Percentiles rank a stretch among this genome's conserved stretches.
Evolutionary conservation across 2,888 invertebrate genomes (phyloP).

Genomic region (Monopis laevigella): DNA sequence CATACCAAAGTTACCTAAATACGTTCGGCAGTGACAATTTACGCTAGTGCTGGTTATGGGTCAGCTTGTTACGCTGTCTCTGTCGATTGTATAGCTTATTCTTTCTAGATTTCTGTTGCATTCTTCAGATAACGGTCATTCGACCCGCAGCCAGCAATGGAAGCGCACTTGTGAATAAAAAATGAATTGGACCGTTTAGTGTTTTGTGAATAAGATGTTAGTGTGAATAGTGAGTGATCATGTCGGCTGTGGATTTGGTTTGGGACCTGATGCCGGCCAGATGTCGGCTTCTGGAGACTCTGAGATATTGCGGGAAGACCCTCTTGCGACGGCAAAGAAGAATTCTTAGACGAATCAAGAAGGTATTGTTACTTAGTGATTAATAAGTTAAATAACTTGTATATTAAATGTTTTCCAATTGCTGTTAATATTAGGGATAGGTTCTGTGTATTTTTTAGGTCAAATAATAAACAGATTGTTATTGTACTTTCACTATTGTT

Average conservation of each 20-base stretch:
- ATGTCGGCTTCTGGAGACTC: constrained; percentile 54
- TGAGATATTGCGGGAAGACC: constrained; percentile 57
- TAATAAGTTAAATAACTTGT: no score
- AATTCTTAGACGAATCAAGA: constrained; percentile 51
- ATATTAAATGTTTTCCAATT: no score
- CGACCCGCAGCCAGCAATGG: constrained; percentile 5
- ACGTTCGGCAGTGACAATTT: no score
- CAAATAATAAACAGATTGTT: no score
- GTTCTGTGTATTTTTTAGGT: no score
- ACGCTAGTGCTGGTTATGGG: no score
- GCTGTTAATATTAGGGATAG: no score
- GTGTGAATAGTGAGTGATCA: constrained; percentile 12
- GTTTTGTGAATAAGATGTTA: constrained; percentile 1
- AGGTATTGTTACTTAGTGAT: constrained; percentile 51
- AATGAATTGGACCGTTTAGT: background rate
- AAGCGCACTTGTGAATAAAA: constrained; percentile 7
- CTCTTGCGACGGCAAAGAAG: constrained; percentile 52
- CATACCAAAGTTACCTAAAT: no score
- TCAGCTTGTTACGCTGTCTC: no score
- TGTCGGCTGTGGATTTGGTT: constrained; percentile 21
- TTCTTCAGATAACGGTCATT: constrained; percentile 10
- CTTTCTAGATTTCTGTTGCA: no score
- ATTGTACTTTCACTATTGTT: no score
- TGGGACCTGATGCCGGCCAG: constrained; percentile 51
- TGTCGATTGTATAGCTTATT: no score